These are phyloP conservation scores for Haplotaxodon microlepis DNA, from an alignment of 2,113 vertebrate species.

Conservation along the genomic window DNA sequence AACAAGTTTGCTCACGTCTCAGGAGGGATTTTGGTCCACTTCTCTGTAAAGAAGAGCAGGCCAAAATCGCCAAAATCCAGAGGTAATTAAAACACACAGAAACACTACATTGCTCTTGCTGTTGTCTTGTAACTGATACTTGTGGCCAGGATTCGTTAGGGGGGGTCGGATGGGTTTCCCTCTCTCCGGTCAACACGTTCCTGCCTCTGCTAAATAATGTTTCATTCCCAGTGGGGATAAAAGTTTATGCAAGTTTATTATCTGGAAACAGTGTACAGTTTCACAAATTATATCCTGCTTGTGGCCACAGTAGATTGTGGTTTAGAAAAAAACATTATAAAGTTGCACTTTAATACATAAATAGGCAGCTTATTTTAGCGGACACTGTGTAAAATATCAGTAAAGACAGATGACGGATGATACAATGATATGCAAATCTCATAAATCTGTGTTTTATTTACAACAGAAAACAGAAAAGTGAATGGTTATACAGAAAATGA, in stretches of 20 bases:
- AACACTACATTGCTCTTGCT: not conserved
- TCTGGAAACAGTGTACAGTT: not conserved
- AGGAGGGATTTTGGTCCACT: not conserved
- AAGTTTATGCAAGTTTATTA: not conserved
- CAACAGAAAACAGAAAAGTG: not conserved
- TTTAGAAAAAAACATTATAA: not conserved
- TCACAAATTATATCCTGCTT: not conserved
- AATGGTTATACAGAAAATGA: not conserved
- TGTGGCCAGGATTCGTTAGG: not conserved
- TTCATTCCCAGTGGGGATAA: not conserved
- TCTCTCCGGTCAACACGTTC: not conserved
- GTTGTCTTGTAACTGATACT: not conserved
- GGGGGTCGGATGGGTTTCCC: not conserved
- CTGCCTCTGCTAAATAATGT: not conserved
- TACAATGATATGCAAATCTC: not conserved
- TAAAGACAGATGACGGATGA: not conserved
- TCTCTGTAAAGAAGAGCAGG: not conserved
- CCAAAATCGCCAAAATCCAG: not conserved
- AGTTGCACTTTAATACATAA: not conserved
- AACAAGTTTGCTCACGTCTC: not conserved
- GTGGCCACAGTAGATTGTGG: not conserved
- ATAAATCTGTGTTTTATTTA: not conserved
- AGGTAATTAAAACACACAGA: not conserved
- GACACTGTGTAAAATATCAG: not conserved
- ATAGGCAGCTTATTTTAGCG: not conserved